phyloP scores from a whole-genome alignment of 2,113 vertebrate species.

The Toxotes jaculatrix region DNA sequence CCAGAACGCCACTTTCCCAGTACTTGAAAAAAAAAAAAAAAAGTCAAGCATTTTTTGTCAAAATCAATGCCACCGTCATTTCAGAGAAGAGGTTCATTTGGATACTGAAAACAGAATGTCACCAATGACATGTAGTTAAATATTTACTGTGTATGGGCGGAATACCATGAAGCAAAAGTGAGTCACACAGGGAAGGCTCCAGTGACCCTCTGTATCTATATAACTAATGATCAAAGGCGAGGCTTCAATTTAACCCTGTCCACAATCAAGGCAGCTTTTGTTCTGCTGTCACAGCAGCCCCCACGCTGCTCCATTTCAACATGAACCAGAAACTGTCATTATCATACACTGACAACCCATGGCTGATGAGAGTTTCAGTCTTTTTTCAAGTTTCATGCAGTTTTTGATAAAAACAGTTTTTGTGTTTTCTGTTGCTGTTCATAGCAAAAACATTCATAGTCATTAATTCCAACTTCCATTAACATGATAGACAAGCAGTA shows the following conservation, averaged over 20 bases:
- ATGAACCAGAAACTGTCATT: not conserved
- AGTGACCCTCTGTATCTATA: slow-evolving; percentile 56
- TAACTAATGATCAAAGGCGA: slow-evolving; percentile 55
- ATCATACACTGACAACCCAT: not conserved
- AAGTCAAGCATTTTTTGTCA: not conserved
- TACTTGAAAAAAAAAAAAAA: slow-evolving; percentile 20
- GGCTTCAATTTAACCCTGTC: slow-evolving; percentile 24
- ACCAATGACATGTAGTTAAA: slow-evolving; percentile 65
- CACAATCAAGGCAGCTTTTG: slow-evolving; percentile 13
- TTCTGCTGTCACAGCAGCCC: slow-evolving; percentile 28
- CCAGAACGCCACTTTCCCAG: not conserved
- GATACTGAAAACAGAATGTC: slow-evolving; percentile 45
- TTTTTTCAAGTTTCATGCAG: not conserved
- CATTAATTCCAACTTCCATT: not conserved
- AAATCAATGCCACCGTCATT: slow-evolving; percentile 40
- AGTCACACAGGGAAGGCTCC: slow-evolving; percentile 61
- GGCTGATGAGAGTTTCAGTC: not conserved
- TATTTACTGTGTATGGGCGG: slow-evolving; percentile 67
- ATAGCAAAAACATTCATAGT: not conserved
- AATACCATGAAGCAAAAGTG: slow-evolving; percentile 49
- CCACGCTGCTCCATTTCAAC: slow-evolving; percentile 13
- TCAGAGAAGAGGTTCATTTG: slow-evolving; percentile 33
- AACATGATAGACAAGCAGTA: not conserved
- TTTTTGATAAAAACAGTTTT: not conserved
- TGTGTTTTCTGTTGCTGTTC: not conserved